Conservation (phyloP, 2,113 vertebrate species). For the Malaclemys terrapin region DNA sequence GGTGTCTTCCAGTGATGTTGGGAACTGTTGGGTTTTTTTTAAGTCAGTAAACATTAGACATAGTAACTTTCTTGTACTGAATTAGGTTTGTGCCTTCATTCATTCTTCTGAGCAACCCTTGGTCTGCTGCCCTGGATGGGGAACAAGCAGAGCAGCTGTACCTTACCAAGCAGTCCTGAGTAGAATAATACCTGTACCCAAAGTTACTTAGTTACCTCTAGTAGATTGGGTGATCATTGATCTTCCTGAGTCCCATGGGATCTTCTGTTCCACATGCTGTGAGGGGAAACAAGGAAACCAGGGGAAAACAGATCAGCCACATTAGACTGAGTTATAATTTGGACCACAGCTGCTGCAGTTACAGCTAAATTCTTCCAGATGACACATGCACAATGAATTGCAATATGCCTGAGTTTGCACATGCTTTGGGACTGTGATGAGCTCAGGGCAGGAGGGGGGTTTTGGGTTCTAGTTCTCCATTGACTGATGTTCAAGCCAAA, state of each 20-base stretch:
- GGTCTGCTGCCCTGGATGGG: constrained; percentile 61
- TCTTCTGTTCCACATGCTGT: not conserved
- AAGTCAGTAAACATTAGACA: constrained; percentile 62
- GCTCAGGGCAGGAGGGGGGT: constrained; percentile 54
- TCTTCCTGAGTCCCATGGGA: not conserved
- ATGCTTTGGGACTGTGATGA: constrained; percentile 56
- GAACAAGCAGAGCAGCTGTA: constrained; percentile 34
- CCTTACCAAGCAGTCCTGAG: not conserved
- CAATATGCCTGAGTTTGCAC: constrained; percentile 47
- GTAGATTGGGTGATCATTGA: not conserved
- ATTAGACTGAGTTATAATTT: constrained; percentile 42
- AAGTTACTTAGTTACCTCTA: not conserved
- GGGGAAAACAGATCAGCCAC: not conserved
- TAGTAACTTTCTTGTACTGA: constrained; percentile 65
- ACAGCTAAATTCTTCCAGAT: constrained; percentile 76
- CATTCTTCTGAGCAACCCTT: constrained; percentile 63
- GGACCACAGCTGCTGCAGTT: constrained; percentile 49
- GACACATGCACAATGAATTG: constrained; percentile 67
- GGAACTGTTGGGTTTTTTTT: constrained; percentile 37
- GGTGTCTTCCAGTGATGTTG: constrained; percentile 56
- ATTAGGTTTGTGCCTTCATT: constrained; percentile 63
- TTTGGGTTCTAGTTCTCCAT: constrained; percentile 29
- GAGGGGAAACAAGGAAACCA: not conserved
- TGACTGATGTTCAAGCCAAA: not conserved
- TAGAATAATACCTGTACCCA: not conserved